Evolutionary conservation across 2,113 vertebrate genomes (phyloP), one percentile per base, ranked within the genome.

Genomic region (Verasper variegatus): DNA sequence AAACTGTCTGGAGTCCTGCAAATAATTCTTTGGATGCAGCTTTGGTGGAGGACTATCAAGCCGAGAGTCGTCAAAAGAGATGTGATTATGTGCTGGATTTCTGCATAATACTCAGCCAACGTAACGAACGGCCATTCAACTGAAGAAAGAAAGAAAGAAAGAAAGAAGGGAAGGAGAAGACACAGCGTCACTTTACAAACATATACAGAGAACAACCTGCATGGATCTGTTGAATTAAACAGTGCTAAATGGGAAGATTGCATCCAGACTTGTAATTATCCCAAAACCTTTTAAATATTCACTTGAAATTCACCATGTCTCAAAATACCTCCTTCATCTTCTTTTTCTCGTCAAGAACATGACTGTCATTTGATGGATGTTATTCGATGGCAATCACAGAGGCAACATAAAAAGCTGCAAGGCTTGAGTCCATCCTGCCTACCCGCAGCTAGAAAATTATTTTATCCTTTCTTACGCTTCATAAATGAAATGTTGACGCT

Each of bases 31-130:
- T 31, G 55, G 82, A 84, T 63, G 62, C 74, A 20, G 87, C 55
- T 88, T 83, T 73, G 76, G 84, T 71, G 76, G 64, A 88, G 65
- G 71, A 81, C 77, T 84, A 87, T 86, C 84, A 90, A 87, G 86
- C 83, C 51, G 0, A 42, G 62, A 78, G 74, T 73, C 61, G 86
- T 86, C 74, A 54, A 54, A 88, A 89, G 62, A 78, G 74, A 86
- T 86, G 70, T 80, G 78, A 88, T 86, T 81, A 78, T 69, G 71
- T n/a, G 69, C 62, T 27, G n/a, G 0, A 42, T 6, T 14, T 76
- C 65, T 58, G 64, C 59, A 57, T 55, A 18, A 42, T 13, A 42
- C 11, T 11, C 11, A 23, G n/a, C 54, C 54, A 23, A 24, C 3
- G 3, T 3, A 4, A 56, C 3, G 14, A 12, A 49, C 21, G n/a